A percentile compares a stretch with the other conserved stretches of the same genome.
Conservation (phyloP, 2,113 vertebrate species). For the Plestiodon gilberti region DNA sequence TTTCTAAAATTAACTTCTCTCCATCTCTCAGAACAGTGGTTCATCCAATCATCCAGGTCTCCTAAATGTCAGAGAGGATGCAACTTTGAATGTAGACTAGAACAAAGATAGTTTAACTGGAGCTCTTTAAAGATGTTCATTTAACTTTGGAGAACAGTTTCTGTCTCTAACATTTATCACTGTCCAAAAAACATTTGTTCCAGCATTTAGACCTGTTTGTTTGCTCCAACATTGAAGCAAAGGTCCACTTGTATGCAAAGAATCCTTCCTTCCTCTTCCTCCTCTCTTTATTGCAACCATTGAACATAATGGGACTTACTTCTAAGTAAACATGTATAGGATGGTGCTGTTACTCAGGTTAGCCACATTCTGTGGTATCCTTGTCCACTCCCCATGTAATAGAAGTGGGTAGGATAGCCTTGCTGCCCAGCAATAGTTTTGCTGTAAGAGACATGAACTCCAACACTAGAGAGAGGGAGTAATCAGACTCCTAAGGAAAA, state of each 20-base stretch:
- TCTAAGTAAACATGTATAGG: too few relatives aligned
- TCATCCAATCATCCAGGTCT: neutral
- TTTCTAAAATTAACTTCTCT: neutral
- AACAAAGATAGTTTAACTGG: neutral
- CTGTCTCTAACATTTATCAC: neutral
- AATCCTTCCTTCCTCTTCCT: too few relatives aligned
- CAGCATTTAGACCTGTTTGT: too few relatives aligned
- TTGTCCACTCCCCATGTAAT: neutral
- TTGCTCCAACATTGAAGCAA: too few relatives aligned
- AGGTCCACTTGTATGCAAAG: too few relatives aligned
- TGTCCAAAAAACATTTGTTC: neutral
- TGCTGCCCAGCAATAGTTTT: neutral
- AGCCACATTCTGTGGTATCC: neutral
- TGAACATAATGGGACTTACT: too few relatives aligned
- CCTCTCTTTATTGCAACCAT: too few relatives aligned
- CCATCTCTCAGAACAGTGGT: neutral
- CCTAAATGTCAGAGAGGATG: neutral
- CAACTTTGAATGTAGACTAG: neutral
- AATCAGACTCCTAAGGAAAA: neutral
- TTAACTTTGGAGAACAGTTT: neutral
- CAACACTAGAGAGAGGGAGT: neutral
- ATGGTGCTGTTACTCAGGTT: too few relatives aligned
- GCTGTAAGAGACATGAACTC: neutral
- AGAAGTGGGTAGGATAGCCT: neutral
- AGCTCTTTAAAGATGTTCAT: neutral